Conservation (phyloP, 2,113 vertebrate genomes). For the Amblyornis subalaris region DNA sequence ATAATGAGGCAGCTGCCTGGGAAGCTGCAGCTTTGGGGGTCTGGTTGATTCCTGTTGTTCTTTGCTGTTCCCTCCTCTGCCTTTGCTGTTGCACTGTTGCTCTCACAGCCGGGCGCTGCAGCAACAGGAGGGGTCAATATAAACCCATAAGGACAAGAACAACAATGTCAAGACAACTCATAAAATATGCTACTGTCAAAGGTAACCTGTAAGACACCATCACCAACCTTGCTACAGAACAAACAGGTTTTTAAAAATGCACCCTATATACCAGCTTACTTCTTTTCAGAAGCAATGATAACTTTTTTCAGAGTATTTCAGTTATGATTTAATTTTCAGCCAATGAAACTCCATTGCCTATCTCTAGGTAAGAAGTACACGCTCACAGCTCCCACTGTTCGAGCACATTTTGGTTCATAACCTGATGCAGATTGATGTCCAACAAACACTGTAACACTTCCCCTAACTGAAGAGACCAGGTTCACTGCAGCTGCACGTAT, state of each 20-base stretch:
- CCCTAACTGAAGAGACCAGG: neutral
- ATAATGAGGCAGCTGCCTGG: conserved; percentile 35
- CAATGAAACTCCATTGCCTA: neutral
- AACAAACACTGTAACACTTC: neutral
- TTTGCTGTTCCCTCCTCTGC: conserved; percentile 71
- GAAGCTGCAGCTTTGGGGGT: conserved; percentile 56
- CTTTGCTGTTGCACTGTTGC: conserved; percentile 78
- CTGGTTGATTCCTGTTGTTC: conserved; percentile 72
- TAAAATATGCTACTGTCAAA: conserved; percentile 71
- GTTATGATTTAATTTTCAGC: neutral
- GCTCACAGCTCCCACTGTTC: neutral
- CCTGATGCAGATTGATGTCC: neutral
- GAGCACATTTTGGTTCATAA: neutral
- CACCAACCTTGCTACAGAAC: neutral
- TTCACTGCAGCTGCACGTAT: neutral
- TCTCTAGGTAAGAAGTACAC: neutral
- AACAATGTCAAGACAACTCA: conserved; percentile 65
- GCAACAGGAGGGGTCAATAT: conserved; percentile 75
- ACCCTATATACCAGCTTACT: neutral
- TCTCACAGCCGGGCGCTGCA: conserved; percentile 69
- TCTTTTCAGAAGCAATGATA: neutral
- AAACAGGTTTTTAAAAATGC: neutral
- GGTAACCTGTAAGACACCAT: conserved; percentile 57
- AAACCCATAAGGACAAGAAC: conserved; percentile 61
- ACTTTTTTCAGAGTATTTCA: neutral